These are phyloP conservation scores for Pteropus alecto DNA, from an alignment of 2,113 vertebrate species.

Conservation along the genomic window DNA sequence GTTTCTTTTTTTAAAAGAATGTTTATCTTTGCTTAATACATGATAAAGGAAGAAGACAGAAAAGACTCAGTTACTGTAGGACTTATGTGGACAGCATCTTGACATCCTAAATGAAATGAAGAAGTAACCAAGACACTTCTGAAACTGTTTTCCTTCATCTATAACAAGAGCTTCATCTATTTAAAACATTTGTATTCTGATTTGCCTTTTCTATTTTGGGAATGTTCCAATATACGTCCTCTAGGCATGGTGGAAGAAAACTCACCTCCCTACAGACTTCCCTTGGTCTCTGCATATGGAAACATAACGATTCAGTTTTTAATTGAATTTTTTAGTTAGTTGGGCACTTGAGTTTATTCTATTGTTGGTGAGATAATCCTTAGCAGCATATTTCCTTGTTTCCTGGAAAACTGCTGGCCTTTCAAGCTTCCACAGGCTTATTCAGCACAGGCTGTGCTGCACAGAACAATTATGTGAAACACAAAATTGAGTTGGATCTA, in stretches of 20 bases:
- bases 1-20: neutral
- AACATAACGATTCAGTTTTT: conserved; percentile 21
- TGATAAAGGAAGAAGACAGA: neutral
- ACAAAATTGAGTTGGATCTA: neutral
- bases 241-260: neutral
- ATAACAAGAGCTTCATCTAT: neutral
- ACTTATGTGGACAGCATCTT: neutral
- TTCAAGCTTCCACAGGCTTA: neutral
- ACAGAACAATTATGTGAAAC: neutral
- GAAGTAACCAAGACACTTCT: neutral
- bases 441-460: neutral
- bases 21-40: neutral
- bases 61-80: neutral
- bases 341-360: conserved; percentile 20
- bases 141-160: neutral
- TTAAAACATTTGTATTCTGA: conserved; percentile 40
- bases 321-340: conserved; percentile 29
- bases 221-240: conserved; percentile 18
- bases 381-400: neutral
- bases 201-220: conserved; percentile 60
- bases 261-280: neutral
- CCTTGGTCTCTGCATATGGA: neutral
- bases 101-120: neutral
- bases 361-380: neutral
- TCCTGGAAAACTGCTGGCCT: conserved; percentile 39